phyloP scores from a whole-genome alignment of 2,797 vertebrate species.

The Lepus oiostolus region DNA sequence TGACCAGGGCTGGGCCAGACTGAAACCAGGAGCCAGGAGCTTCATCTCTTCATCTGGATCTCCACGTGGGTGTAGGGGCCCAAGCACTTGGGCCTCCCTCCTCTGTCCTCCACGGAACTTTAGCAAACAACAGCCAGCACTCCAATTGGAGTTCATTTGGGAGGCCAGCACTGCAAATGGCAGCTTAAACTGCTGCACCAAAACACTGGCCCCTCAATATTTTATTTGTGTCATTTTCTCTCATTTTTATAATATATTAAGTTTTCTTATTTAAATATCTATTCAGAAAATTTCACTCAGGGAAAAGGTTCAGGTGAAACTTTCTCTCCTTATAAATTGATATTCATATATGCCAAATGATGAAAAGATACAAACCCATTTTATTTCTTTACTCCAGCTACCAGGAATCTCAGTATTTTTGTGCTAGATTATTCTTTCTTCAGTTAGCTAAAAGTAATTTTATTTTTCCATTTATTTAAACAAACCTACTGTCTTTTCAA shows the following conservation, averaged over 20 bases:
- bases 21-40: no score
- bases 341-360: neutral
- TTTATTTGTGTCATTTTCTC: neutral
- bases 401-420: neutral
- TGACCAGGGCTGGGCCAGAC: no score
- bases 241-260: neutral
- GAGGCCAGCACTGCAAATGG: no score
- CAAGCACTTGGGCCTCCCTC: no score
- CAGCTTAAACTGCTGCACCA: no score
- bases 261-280: constrained; percentile 14
- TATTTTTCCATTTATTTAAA: constrained; percentile 48
- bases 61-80: no score
- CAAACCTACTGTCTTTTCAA: constrained; percentile 25
- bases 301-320: neutral
- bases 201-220: neutral
- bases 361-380: neutral
- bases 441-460: neutral
- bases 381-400: neutral
- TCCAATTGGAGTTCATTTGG: no score
- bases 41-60: no score
- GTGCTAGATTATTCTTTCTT: constrained; percentile 20
- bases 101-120: no score
- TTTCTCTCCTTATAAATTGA: neutral
- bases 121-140: no score
- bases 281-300: neutral